phyloP scores from a whole-genome alignment of 2,888 invertebrate genomes.

The Pristionchus fissidentatus region DNA sequence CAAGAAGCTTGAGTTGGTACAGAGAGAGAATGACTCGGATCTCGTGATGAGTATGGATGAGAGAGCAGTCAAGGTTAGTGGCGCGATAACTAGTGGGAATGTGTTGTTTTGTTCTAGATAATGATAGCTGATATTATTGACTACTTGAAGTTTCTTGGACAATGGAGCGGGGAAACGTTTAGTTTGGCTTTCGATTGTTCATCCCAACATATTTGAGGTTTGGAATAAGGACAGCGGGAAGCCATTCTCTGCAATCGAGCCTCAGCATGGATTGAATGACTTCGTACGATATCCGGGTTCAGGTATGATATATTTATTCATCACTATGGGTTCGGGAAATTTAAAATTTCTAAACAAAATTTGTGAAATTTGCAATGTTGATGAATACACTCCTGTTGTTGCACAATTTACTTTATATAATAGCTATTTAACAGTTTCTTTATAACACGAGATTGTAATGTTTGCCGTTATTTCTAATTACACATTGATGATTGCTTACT shows the following conservation, averaged over 20 bases:
- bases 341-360: too few relatives aligned
- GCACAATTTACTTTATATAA: too few relatives aligned
- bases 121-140: neutral
- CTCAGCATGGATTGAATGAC: slow-evolving; percentile 86
- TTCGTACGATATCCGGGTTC: slow-evolving; percentile 78
- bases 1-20: slow-evolving; percentile 86
- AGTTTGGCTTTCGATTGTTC: neutral
- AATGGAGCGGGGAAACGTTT: neutral
- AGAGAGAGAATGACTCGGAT: slow-evolving; percentile 77
- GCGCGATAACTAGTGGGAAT: too few relatives aligned
- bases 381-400: too few relatives aligned
- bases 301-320: slow-evolving; percentile 53
- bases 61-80: slow-evolving; percentile 85
- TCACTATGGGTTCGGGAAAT: neutral
- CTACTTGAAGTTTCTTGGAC: neutral
- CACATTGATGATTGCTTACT: neutral
- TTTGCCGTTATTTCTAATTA: neutral
- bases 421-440: too few relatives aligned
- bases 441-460: too few relatives aligned
- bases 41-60: slow-evolving; percentile 91
- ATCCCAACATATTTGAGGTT: slow-evolving; percentile 48
- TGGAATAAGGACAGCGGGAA: slow-evolving; percentile 90
- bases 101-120: neutral
- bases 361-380: too few relatives aligned
- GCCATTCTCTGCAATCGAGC: slow-evolving; percentile 92